Evolutionary conservation across 2,113 vertebrate species (phyloP).

Genomic region (Amphilophus citrinellus): DNA sequence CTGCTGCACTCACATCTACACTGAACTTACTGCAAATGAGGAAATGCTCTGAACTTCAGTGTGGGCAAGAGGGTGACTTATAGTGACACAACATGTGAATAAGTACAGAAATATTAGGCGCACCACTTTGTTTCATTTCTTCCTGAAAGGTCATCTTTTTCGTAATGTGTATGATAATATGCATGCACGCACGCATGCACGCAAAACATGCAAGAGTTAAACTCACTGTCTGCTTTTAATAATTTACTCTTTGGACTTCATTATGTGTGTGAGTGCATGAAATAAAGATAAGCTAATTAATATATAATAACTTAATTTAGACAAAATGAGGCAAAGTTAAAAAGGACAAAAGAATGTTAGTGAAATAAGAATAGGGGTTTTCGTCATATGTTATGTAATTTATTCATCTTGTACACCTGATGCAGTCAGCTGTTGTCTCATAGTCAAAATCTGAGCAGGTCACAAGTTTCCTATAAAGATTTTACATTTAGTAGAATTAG

Average conservation of each 20-base stretch:
- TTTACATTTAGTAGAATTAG: background rate
- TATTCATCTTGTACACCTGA: background rate
- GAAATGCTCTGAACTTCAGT: constrained; percentile 55
- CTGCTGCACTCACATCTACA: constrained; percentile 1
- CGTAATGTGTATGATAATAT: background rate
- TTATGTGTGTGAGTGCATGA: rapidly evolving
- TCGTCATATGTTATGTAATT: background rate
- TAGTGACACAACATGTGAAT: background rate
- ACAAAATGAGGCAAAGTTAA: background rate
- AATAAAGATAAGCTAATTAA: background rate
- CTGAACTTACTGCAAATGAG: constrained; percentile 50
- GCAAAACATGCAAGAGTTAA: background rate
- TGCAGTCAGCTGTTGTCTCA: background rate
- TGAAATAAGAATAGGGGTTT: background rate
- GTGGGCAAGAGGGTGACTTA: constrained; percentile 10
- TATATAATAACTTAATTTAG: background rate
- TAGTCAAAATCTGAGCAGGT: background rate
- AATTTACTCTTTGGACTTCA: background rate
- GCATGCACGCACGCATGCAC: background rate
- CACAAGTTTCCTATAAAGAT: background rate
- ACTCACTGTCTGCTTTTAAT: background rate
- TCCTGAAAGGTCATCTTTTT: background rate
- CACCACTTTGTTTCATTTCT: constrained; percentile 7
- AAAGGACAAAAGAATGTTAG: background rate
- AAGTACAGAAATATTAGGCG: background rate